Percentiles rank a stretch among this genome's conserved stretches.
Conservation (phyloP, 2,888 invertebrate species). For the Cataglyphis rosenhaueri region DNA sequence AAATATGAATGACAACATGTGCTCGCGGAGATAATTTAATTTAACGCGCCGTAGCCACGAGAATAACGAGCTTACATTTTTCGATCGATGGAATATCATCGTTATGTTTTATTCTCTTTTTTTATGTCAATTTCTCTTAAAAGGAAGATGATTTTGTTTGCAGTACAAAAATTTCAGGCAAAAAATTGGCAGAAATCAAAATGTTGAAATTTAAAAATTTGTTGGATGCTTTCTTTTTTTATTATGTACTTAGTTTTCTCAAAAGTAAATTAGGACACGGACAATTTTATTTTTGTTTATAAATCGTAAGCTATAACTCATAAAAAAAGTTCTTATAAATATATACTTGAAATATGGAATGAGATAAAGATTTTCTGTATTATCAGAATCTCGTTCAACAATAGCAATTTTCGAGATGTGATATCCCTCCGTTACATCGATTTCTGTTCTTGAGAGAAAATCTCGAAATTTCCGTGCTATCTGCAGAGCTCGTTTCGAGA, state of each 20-base stretch:
- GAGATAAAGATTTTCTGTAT: not conserved
- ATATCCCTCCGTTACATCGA: not conserved
- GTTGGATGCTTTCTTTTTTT: not conserved
- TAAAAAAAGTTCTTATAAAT: not conserved
- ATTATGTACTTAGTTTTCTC: not conserved
- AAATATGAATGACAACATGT: constrained; percentile 35
- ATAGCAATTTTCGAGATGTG: not conserved
- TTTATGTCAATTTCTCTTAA: not conserved
- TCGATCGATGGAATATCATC: constrained; percentile 17
- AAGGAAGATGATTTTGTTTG: not conserved
- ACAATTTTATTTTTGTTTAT: not conserved
- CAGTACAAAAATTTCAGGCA: not conserved
- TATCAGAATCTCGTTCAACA: not conserved
- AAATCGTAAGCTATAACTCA: not conserved
- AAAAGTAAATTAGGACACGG: not conserved
- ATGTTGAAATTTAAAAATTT: not conserved
- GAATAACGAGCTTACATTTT: constrained; percentile 33
- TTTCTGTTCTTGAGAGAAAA: not conserved
- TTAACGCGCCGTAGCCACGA: constrained; percentile 10
- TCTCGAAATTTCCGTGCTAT: not conserved
- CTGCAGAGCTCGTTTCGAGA: not conserved
- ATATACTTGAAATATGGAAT: not conserved
- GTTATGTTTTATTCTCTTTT: not conserved
- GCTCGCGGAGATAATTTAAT: constrained; percentile 40
- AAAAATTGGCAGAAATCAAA: constrained; percentile 15